Conservation (phyloP, 2,888 invertebrate species). For the Stenodera caucasica region DNA sequence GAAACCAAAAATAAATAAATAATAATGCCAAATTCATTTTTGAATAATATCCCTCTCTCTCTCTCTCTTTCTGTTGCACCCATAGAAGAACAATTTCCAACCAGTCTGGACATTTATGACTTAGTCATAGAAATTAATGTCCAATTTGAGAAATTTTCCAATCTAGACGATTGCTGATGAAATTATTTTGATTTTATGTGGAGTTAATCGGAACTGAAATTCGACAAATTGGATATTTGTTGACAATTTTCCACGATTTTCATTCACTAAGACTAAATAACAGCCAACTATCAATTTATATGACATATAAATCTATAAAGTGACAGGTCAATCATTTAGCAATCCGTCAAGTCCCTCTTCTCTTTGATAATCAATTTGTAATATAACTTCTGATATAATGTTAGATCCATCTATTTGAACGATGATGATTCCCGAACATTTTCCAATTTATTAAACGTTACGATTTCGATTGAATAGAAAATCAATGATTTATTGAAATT, state of each 20-base stretch:
- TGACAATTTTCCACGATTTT: neutral
- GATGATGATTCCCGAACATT: neutral
- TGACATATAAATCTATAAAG: slow-evolving; percentile 25
- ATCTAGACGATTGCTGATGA: neutral
- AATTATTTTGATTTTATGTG: neutral
- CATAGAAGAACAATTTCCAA: neutral
- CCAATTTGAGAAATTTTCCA: too few species aligned
- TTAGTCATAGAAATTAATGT: slow-evolving; percentile 3
- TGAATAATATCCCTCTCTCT: slow-evolving; percentile 19
- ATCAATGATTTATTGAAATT: neutral
- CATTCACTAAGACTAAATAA: neutral
- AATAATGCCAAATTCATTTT: slow-evolving; percentile 39
- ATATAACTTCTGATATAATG: slow-evolving; percentile 35
- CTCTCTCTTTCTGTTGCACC: too few species aligned
- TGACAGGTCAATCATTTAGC: slow-evolving; percentile 41
- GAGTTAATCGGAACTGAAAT: neutral
- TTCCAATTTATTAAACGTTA: neutral
- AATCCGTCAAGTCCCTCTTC: slow-evolving; percentile 35
- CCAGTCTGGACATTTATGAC: neutral
- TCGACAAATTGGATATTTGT: neutral
- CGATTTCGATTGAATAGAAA: neutral
- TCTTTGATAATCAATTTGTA: slow-evolving; percentile 40
- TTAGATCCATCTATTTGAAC: slow-evolving; percentile 17
- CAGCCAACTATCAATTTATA: neutral
- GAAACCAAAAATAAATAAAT: slow-evolving; percentile 41